A percentile compares a stretch with the other conserved stretches of the same genome.
These are phyloP conservation scores for Trachurus trachurus DNA, from an alignment of 2,797 vertebrate genomes.

Conservation along the genomic window DNA sequence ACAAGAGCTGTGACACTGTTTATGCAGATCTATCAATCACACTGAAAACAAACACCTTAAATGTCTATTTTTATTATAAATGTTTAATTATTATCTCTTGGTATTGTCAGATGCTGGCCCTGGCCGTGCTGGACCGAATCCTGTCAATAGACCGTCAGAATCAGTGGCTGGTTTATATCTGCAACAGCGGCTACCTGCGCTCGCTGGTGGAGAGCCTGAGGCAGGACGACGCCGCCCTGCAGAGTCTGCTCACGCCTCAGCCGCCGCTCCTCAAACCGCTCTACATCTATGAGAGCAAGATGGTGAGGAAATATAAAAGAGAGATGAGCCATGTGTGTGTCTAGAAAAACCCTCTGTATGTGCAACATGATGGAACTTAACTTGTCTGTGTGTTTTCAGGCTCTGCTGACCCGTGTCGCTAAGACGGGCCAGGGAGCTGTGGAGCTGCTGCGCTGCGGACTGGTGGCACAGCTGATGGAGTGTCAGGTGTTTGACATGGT, in stretches of 20 bases:
- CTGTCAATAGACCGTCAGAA: conserved; percentile 96
- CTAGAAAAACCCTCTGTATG: not conserved
- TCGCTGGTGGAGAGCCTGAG: conserved; percentile 95
- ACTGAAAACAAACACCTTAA: not conserved
- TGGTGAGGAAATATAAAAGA: conserved; percentile 84
- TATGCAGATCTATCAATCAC: not conserved
- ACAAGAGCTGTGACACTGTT: too few species aligned
- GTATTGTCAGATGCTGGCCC: conserved; percentile 92
- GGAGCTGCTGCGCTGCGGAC: conserved; percentile 94
- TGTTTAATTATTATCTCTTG: not conserved
- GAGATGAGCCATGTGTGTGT: not conserved
- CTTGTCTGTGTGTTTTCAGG: conserved; percentile 80
- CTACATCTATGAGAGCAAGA: conserved; percentile 98
- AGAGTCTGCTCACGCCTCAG: conserved; percentile 94
- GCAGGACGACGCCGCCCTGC: conserved; percentile 92
- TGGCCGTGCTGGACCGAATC: conserved; percentile 95
- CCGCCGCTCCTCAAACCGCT: conserved; percentile 95
- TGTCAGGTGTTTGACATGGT: conserved; percentile 98
- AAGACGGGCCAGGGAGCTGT: conserved; percentile 93
- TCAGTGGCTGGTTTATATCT: conserved; percentile 95
- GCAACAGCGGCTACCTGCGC: conserved; percentile 97
- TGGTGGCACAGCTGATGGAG: conserved; percentile 93
- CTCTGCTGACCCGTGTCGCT: conserved; percentile 95
- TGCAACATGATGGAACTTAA: not conserved
- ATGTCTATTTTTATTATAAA: too few species aligned